A percentile compares a stretch with the other conserved stretches of the same genome.
Conservation (phyloP, 2,888 invertebrate genomes). For the Embidobia sp. region DNA sequence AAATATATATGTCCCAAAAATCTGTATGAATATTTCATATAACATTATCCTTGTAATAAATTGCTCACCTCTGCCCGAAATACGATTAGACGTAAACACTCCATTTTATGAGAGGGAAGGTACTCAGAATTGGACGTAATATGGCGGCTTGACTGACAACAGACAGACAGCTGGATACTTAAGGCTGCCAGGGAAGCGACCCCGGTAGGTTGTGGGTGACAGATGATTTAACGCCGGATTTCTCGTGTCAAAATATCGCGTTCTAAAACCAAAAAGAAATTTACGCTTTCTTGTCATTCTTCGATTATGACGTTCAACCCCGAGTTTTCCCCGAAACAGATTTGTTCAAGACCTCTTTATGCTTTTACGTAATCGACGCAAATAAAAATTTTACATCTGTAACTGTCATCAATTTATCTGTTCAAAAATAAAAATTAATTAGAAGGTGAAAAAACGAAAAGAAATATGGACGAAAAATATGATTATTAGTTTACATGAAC, state of each 20-base stretch:
- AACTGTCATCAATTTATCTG: too few relatives aligned
- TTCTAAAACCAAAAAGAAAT: slow-evolving; percentile 48
- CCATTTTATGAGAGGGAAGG: slow-evolving; percentile 69
- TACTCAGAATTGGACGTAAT: slow-evolving; percentile 69
- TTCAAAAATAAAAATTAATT: too few relatives aligned
- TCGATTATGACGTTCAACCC: slow-evolving; percentile 24
- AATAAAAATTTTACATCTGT: too few relatives aligned
- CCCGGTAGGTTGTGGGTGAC: slow-evolving; percentile 70
- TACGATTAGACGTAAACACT: slow-evolving; percentile 75
- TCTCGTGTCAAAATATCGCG: slow-evolving; percentile 72
- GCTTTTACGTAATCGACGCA: slow-evolving; percentile 15
- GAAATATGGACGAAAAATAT: slow-evolving; percentile 21
- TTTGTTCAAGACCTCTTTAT: slow-evolving; percentile 11
- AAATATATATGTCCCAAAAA: too few relatives aligned
- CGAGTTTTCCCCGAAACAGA: not conserved
- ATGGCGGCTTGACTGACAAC: slow-evolving; percentile 74
- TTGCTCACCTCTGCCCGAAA: slow-evolving; percentile 69
- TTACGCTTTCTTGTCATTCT: slow-evolving; percentile 38
- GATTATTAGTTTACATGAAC: too few relatives aligned
- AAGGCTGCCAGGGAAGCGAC: slow-evolving; percentile 69
- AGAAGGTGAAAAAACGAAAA: not conserved
- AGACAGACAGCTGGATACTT: slow-evolving; percentile 75
- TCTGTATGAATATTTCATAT: too few relatives aligned
- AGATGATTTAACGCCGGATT: slow-evolving; percentile 76
- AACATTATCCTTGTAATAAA: slow-evolving; percentile 73